Evolutionary conservation across 92 coral and sea anemone genomes (phyloP).

Genomic region (Scolanthus callimorphus): DNA sequence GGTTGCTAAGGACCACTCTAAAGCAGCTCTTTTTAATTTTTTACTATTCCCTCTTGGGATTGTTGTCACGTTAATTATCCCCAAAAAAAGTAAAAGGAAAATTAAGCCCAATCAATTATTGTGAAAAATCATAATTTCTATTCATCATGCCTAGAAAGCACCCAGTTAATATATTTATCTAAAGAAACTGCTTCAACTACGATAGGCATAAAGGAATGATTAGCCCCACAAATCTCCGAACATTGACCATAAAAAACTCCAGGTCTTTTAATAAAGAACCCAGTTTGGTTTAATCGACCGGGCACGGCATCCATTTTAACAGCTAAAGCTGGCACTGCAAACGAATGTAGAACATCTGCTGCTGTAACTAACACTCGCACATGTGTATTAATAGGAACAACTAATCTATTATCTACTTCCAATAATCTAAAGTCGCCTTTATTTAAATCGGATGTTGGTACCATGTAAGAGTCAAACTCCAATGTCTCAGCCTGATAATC

Average conservation of each 20-base stretch:
- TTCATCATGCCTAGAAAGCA: constrained; percentile 28
- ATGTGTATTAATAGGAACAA: constrained; percentile 69
- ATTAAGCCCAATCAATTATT: constrained; percentile 61
- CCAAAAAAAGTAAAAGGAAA: constrained; percentile 71
- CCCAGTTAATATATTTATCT: constrained; percentile 48
- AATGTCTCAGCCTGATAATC: constrained; percentile 73
- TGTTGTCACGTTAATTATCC: constrained; percentile 58
- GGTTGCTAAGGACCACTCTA: constrained; percentile 85
- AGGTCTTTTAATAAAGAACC: constrained; percentile 69
- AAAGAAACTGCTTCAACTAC: constrained; percentile 66
- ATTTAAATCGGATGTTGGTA: constrained; percentile 66
- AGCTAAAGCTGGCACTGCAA: constrained; percentile 78
- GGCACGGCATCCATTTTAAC: constrained; percentile 86
- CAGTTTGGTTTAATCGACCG: constrained; percentile 76
- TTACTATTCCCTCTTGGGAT: constrained; percentile 66
- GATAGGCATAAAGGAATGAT: constrained; percentile 82
- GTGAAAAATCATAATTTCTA: constrained; percentile 13
- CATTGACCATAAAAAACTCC: constrained; percentile 88
- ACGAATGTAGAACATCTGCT: constrained; percentile 84
- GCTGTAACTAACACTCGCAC: constrained; percentile 70
- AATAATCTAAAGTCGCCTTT: constrained; percentile 64
- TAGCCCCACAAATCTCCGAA: constrained; percentile 83
- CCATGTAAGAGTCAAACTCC: constrained; percentile 85
- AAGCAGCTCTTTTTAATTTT: constrained; percentile 62
- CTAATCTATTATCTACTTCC: constrained; percentile 65